These are phyloP conservation scores for Lepidothrix coronata DNA, from an alignment of 2,113 vertebrate genomes.

Conservation along the genomic window DNA sequence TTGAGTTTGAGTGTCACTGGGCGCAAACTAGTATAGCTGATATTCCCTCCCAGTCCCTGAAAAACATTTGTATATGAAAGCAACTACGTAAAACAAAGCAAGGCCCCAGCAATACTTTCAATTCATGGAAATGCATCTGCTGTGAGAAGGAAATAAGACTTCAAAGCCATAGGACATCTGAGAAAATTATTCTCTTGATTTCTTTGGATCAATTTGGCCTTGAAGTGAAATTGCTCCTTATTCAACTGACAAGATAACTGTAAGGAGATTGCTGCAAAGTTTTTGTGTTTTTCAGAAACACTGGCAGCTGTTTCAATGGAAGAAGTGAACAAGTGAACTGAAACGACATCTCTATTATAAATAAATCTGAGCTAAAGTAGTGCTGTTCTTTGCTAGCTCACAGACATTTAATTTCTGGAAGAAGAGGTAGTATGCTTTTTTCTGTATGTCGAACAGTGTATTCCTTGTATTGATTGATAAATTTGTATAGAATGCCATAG, in stretches of 20 bases:
- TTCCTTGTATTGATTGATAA: not conserved
- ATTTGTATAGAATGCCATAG: not conserved
- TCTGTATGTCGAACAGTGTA: rapidly evolving
- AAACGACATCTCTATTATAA: not conserved
- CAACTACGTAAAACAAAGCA: not conserved
- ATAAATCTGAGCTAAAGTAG: not conserved
- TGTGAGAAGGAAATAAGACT: not conserved
- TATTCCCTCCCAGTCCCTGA: not conserved
- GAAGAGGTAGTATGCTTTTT: not conserved
- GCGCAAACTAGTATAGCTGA: not conserved
- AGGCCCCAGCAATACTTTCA: not conserved
- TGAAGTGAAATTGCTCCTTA: not conserved
- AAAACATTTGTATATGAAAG: not conserved
- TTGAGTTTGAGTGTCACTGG: not conserved
- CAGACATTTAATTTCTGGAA: not conserved
- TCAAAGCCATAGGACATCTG: not conserved
- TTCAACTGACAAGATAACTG: not conserved
- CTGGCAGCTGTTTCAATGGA: not conserved
- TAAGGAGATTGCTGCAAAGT: not conserved
- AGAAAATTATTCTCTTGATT: not conserved
- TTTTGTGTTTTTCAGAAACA: constrained; percentile 10
- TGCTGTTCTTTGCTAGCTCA: not conserved
- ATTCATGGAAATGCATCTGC: not conserved
- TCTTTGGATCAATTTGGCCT: not conserved
- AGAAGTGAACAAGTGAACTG: not conserved